Base-by-base conservation (phyloP, 1,140 invertebrate genomes). In the Leptoteleia sp. region DNA sequence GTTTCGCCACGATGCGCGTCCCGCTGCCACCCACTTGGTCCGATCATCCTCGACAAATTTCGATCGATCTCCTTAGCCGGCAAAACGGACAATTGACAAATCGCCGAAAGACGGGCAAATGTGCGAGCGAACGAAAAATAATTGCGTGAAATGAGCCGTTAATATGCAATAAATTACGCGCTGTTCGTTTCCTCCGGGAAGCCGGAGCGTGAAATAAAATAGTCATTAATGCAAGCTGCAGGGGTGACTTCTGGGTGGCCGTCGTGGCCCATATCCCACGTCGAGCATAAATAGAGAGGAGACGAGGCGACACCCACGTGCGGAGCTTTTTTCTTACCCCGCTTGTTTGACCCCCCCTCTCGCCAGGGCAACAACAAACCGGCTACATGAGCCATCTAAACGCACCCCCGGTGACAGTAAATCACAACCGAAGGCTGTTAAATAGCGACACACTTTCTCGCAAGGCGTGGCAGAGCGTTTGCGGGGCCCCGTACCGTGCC, bases 391-490 rank as follows among this genome's bases (percentile, higher is more conserved):
- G 42, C 76, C 55, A 48, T 68, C 61, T 57, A 67, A 47, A 70
- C 54, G 52, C 62, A 67, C 48, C 68, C 71, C 43, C 47, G 61
- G 29, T 68, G 79, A 43, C 79, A 84, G 62, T 88, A 88, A 88
- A 89, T 88, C 88, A 88, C 81, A 62, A 67, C 72, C 86, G 85
- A 89, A 86, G 86, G 87, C 86, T 88, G 88, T 79, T 88, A 88
- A 89, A 88, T 85, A 82, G 82, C 83, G 75, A 77, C 80, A 82
- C 82, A 59, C 76, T 81, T 81, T 81, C 45, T 67, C 40, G 50
- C 59, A 62, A 84, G 82, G 8, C 83, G 81, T 15, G 15, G 9
- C 0, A n/a, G n/a, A n/a, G n/a, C n/a, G n/a, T n/a, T n/a, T n/a
- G n/a, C n/a, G n/a, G n/a, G n/a, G n/a, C n/a, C n/a, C n/a, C n/a